Evolutionary conservation across 2,113 vertebrate species (phyloP).

Genomic region (Epinephelus cyanopodus): DNA sequence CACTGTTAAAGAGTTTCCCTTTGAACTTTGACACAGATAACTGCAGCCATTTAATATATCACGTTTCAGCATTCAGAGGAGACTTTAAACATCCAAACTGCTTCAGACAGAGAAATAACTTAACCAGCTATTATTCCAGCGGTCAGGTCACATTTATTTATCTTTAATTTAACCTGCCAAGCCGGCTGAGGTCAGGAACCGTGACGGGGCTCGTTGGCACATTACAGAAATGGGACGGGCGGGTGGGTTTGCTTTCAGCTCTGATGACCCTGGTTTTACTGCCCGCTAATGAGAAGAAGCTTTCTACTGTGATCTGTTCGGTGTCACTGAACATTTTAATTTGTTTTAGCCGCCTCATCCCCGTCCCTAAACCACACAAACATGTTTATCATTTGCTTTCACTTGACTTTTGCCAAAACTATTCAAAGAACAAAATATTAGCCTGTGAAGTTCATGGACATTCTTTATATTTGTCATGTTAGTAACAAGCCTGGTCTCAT

Average conservation of each 20-base stretch:
- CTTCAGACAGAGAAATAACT: conserved; percentile 31
- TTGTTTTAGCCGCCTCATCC: not conserved
- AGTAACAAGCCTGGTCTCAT: too few relatives aligned
- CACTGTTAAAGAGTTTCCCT: conserved; percentile 44
- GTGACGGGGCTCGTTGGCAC: not conserved
- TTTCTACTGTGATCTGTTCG: not conserved
- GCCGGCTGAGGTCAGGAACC: not conserved
- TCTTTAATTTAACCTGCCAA: not conserved
- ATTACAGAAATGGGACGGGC: not conserved
- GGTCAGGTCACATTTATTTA: conserved; percentile 18
- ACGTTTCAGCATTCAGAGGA: conserved; percentile 1
- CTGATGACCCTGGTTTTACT: not conserved
- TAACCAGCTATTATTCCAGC: not conserved
- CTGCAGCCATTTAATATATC: conserved; percentile 41
- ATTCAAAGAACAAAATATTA: too few relatives aligned
- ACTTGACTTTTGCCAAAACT: too few relatives aligned
- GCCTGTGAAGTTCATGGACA: too few relatives aligned
- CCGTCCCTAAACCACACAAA: too few relatives aligned
- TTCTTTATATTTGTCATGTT: too few relatives aligned
- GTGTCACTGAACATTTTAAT: not conserved
- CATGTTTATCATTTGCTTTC: too few relatives aligned
- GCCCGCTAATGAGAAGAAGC: too few relatives aligned
- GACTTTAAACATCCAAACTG: conserved; percentile 1
- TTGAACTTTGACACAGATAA: conserved; percentile 48
- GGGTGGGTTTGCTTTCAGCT: too few relatives aligned